Evolutionary conservation across 2,888 invertebrate genomes (phyloP).

Genomic region (Heliconius erato): DNA sequence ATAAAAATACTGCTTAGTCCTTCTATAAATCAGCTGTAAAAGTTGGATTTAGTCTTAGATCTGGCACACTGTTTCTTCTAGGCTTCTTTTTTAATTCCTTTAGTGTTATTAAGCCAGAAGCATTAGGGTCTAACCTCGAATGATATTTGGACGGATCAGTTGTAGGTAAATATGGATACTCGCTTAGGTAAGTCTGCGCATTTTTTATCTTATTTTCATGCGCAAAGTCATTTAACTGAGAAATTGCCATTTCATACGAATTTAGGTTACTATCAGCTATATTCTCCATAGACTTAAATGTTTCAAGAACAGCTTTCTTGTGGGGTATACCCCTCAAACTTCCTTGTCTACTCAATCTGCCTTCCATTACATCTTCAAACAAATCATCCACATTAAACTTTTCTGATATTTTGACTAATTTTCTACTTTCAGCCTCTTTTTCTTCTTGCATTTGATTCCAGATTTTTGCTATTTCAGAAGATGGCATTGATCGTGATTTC

Average conservation of each 20-base stretch:
- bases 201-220: constrained; percentile 70
- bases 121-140: constrained; percentile 76
- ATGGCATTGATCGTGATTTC: constrained; percentile 78
- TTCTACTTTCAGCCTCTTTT: constrained; percentile 59
- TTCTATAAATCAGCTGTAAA: constrained; percentile 70
- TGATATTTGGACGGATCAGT: constrained; percentile 82
- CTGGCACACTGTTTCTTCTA: constrained; percentile 81
- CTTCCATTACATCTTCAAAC: constrained; percentile 81
- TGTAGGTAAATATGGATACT: constrained; percentile 82
- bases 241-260: constrained; percentile 75
- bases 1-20: constrained; percentile 37
- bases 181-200: constrained; percentile 79
- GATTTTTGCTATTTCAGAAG: constrained; percentile 77
- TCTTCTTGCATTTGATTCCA: constrained; percentile 73
- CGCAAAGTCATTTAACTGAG: constrained; percentile 72
- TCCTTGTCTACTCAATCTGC: constrained; percentile 79
- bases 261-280: constrained; percentile 69
- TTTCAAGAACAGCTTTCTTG: constrained; percentile 83
- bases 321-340: constrained; percentile 83
- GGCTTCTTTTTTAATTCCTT: constrained; percentile 74
- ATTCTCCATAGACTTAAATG: constrained; percentile 84
- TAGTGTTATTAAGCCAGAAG: constrained; percentile 79
- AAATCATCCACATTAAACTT: constrained; percentile 84
- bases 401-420: constrained; percentile 81
- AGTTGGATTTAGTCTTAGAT: constrained; percentile 74